Base-by-base conservation (phyloP, 1,140 invertebrate genomes). In the Catajapyx aquilonaris region DNA sequence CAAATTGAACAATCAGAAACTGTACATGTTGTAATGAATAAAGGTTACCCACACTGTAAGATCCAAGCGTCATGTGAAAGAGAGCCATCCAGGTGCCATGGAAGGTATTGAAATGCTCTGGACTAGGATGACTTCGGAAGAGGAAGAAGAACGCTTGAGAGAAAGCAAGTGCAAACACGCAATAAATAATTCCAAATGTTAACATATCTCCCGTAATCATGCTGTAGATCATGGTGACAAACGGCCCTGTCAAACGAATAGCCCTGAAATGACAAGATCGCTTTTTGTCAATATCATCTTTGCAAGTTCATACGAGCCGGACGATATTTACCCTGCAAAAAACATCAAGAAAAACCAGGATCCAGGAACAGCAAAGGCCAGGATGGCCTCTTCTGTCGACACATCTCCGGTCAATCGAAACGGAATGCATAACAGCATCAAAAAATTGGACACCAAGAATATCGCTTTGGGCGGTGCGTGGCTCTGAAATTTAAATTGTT, bases 191-290 rank as follows among this genome's bases (percentile, higher is more conserved):
- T 37, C 81, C 81, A 55, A 97, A 96, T 21, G 87, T 90, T 48
- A 94, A 73, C 84, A 96, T 90, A 59, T 97, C 93, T 17, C 87
- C 87, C 1, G 79, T 84, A 48, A 96, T 87, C 90, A 97, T 97
- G 47, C 77, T 84, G 62, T 91, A 95, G 37, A 96, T 87, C 91
- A 96, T 97, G 13, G 91, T 93, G 34, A 97, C 86, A 61, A 96
- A 95, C 0, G 91, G 90, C 35, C 93, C 93, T 1, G 88, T 95
- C 32, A 94, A 53, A 36, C 81, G 76, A 13, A 93, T 73, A 23
- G 86, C 87, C 19, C 91, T 96, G 61, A 34, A 66, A 62, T 44
- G 39, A 34, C 18, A 22, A 32, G 15, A 11, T 23, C 19, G 17
- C 4, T 22, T 23, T 25, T n/a, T 31, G 18, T 19, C 18, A 11